Base-by-base conservation (phyloP, 2,888 invertebrate species). In the Aspidapion aeneum region DNA sequence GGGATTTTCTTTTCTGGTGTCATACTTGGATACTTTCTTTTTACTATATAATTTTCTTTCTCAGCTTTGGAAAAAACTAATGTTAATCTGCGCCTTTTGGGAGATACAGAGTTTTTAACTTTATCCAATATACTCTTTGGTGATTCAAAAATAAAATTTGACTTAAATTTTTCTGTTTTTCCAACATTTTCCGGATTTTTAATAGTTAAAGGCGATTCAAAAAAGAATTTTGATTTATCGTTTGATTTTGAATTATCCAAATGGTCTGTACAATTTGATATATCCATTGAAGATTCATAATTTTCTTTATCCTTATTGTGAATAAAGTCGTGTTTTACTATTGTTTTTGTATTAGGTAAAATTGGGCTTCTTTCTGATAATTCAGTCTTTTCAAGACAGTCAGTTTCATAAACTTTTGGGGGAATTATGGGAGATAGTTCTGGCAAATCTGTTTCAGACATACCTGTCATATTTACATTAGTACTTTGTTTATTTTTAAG, bases 1-100 rank as follows among this genome's bases (percentile, higher is more conserved):
- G 66, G 62, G 63, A 68, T 70, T 59, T 60, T 60, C 66, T 76
- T 78, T 55, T 70, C 67, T n/a, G 78, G 78, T 1, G 77, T 77
- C 21, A 70, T 54, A 56, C 72, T 71, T 1, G 62, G 64, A 60
- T 66, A 70, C 54, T 72, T 72, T n/a, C 72, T 59, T 62, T 68
- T 68, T 55, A 69, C 68, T 55, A 66, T 69, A 49, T 70, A 69
- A 63, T 73, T 73, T 59, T 72, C 71, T 54, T 72, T 72, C 20
- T 71, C 64, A 54, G 60, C 19, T 63, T 72, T 72, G 7, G 70
- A 71, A 59, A 72, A 69, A 18, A 72, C 63, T 48, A 72, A 65
- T 12, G 71, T 71, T 12, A 72, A 54, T 18, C 52, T 54, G 21
- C 50, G 49, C 58, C 63, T 67, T 58, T 64, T 65, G 18, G 62